Evolutionary conservation across 2,888 invertebrate genomes (phyloP), one percentile per base, ranked within the genome.

Genomic region (Drosophila niveifrons): DNA sequence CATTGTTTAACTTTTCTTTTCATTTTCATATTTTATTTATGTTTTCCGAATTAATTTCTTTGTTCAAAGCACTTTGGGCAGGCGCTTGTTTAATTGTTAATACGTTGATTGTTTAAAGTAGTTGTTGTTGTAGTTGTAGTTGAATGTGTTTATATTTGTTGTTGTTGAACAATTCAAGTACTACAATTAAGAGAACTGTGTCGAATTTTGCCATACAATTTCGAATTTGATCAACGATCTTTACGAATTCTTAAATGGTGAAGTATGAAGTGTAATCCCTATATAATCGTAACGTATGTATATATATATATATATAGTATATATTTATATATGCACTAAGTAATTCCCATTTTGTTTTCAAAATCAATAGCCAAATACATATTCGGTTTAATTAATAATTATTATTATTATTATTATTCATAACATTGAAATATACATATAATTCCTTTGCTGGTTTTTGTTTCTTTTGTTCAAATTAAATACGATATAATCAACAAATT

Each of bases 371-470:
- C 62, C 72, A 75, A 75, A 76, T 67, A 76, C 46, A 56, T 56
- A 56, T 34, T 18, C 31, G 74, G 23, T 71, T 70, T 41, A 15
- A 15, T 28, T 59, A 43, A 36, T 55, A 51, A 47, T 65, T 31
- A 36, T 44, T 41, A 56, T 39, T 28, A 36, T 17, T 57, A 56
- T 66, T 61, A 62, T 66, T 66, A 71, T 72, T 79, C 46, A 80
- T 88, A 87, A 80, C 82, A 78, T 73, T 85, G 71, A 82, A 82
- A 81, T 78, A 81, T 86, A 86, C 75, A 85, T 82, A 84, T 75
- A 72, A 66, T 72, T 65, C 56, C 55, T 47, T 62, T 62, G 56
- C 47, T 62, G 17, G 41, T 53, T 13, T 13, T 41, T 13, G 9
- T 62, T 64, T 58, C 51, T 64, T 69, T 59, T 64, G 43, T 59